These are phyloP conservation scores for Nysson spinosus DNA, from an alignment of 2,888 invertebrate species.

Conservation along the genomic window DNA sequence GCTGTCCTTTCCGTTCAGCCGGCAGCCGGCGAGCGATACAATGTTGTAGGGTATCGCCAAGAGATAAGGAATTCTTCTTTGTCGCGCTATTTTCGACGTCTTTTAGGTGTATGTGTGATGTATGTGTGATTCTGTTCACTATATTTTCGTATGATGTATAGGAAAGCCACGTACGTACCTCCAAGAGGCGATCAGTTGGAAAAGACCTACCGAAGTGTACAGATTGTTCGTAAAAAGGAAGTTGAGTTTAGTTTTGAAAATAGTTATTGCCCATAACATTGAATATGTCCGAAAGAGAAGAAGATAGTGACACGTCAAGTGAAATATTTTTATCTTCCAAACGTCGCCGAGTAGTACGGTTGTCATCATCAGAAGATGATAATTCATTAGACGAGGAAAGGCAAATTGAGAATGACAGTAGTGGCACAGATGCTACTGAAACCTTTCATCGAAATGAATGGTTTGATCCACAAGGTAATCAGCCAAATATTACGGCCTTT, in stretches of 20 bases:
- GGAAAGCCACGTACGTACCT: constrained; percentile 4
- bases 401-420: constrained; percentile 19
- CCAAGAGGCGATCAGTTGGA: constrained; percentile 20
- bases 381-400: constrained; percentile 22
- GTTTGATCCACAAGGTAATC: constrained; percentile 5
- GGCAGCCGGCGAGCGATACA: constrained; percentile 6
- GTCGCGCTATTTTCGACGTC: neutral
- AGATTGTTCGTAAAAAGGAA: constrained; percentile 7
- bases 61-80: constrained; percentile 8
- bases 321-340: constrained; percentile 29
- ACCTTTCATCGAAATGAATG: constrained; percentile 3
- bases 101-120: neutral
- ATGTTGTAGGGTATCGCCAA: constrained; percentile 6
- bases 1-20: too few relatives aligned
- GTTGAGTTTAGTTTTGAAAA: constrained; percentile 24
- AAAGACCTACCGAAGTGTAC: constrained; percentile 19
- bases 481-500: constrained; percentile 3
- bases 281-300: constrained; percentile 30
- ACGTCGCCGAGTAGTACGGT: constrained; percentile 26
- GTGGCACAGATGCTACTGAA: constrained; percentile 30
- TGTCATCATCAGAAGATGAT: constrained; percentile 25
- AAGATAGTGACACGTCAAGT: constrained; percentile 30
- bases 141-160: constrained; percentile 6
- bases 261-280: constrained; percentile 34
- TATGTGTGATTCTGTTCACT: neutral